Evolutionary conservation across 2,888 invertebrate species (phyloP).

Genomic region (Dusona sp.): DNA sequence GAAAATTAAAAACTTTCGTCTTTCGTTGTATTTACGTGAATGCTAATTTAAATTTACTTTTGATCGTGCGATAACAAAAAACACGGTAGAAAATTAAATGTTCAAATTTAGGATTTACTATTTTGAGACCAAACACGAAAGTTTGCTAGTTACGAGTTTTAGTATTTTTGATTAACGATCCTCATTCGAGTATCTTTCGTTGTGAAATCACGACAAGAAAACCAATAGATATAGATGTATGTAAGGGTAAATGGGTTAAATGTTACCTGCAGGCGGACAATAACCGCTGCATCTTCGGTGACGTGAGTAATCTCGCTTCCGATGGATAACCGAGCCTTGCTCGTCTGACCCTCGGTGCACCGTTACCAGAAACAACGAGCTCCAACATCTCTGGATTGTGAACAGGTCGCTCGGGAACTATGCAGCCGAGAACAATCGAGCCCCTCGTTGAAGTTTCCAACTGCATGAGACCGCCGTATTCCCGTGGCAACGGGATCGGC

Average conservation of each 20-base stretch:
- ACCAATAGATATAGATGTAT: not conserved
- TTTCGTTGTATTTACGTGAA: not conserved
- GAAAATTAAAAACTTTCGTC: not conserved
- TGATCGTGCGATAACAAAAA: not conserved
- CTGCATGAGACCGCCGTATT: conserved; percentile 84
- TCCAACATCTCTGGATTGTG: conserved; percentile 84
- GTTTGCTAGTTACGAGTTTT: not conserved
- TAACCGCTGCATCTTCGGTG: conserved; percentile 85
- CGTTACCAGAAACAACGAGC: conserved; percentile 82
- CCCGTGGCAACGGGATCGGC: conserved; percentile 82
- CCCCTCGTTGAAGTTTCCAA: conserved; percentile 82
- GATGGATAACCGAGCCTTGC: conserved; percentile 83
- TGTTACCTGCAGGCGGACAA: conserved; percentile 84
- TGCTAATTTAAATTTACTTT: too few relatives aligned
- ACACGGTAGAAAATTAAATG: not conserved
- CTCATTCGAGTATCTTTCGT: conserved; percentile 24
- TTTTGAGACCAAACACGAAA: not conserved
- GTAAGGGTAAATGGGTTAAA: not conserved
- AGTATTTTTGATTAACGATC: conserved; percentile 31
- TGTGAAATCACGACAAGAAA: not conserved
- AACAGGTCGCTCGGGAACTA: conserved; percentile 84
- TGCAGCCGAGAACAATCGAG: conserved; percentile 86
- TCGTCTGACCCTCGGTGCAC: conserved; percentile 82
- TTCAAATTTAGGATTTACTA: not conserved
- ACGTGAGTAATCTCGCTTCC: conserved; percentile 84